These are phyloP conservation scores for Scomber scombrus DNA, from an alignment of 2,113 vertebrate genomes.

Conservation along the genomic window DNA sequence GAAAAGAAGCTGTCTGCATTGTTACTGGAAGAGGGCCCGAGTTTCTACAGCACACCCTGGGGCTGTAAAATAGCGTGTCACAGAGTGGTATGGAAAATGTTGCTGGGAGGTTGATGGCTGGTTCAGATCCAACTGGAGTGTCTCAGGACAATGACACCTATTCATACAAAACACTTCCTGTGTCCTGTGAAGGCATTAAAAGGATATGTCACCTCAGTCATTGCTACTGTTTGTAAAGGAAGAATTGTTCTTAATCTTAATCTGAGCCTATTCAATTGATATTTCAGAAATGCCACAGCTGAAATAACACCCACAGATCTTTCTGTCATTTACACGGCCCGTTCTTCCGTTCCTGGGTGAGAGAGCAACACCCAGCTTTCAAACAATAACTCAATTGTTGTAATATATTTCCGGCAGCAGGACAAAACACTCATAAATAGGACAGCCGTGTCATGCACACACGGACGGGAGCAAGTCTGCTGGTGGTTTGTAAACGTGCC, in stretches of 20 bases:
- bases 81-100: slow-evolving; percentile 31
- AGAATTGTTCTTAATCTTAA: neutral
- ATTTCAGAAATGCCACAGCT: slow-evolving; percentile 36
- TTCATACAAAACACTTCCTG: neutral
- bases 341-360: slow-evolving; percentile 11
- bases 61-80: slow-evolving; percentile 4
- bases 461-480: neutral
- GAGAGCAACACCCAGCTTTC: slow-evolving; percentile 30
- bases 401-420: slow-evolving; percentile 20
- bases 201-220: slow-evolving; percentile 1
- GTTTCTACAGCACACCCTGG: slow-evolving; percentile 21
- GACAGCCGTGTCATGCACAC: slow-evolving; percentile 17
- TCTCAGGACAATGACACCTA: slow-evolving; percentile 20
- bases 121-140: slow-evolving; percentile 21
- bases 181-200: neutral
- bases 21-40: slow-evolving; percentile 25
- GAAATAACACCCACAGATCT: slow-evolving; percentile 16
- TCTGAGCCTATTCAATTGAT: slow-evolving; percentile 17
- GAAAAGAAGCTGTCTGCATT: slow-evolving; percentile 12
- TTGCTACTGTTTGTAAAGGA: neutral
- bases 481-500: slow-evolving; percentile 10
- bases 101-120: slow-evolving; percentile 21
- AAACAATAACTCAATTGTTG: slow-evolving; percentile 35
- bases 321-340: slow-evolving; percentile 31
- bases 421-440: slow-evolving; percentile 52